Conservation (phyloP, 1,140 invertebrate genomes). For the Carposina sasakii region DNA sequence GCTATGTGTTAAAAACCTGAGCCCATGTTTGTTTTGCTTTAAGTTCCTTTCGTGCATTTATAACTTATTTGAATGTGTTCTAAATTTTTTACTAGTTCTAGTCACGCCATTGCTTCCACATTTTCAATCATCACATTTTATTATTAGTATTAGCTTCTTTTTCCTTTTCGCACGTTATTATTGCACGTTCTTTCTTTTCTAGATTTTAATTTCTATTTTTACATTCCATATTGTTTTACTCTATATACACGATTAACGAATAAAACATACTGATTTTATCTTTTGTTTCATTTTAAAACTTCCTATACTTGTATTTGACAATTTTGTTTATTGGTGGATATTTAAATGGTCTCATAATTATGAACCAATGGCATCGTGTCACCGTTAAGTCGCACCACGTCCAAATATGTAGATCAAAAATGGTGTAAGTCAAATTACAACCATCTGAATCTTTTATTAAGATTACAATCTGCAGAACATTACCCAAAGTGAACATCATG, state of each 20-base stretch:
- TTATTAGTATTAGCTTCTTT: slow-evolving; percentile 17
- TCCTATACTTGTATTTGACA: too few relatives aligned
- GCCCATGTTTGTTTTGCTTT: slow-evolving; percentile 18
- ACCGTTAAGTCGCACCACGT: too few relatives aligned
- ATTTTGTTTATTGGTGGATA: too few relatives aligned
- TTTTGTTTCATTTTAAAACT: slow-evolving; percentile 23
- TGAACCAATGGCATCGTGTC: too few relatives aligned
- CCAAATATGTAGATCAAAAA: too few relatives aligned
- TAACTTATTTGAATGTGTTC: slow-evolving; percentile 24
- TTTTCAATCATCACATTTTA: slow-evolving; percentile 42
- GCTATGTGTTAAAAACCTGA: too few relatives aligned
- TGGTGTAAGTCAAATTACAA: too few relatives aligned
- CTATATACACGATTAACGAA: too few relatives aligned
- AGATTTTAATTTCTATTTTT: slow-evolving; percentile 35
- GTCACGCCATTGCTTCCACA: slow-evolving; percentile 50
- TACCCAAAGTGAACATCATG: too few relatives aligned
- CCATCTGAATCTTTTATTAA: too few relatives aligned
- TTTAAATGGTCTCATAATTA: too few relatives aligned
- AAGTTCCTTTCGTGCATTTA: slow-evolving; percentile 53
- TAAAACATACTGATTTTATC: slow-evolving; percentile 38
- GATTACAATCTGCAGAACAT: too few relatives aligned
- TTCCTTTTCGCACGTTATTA: slow-evolving; percentile 31
- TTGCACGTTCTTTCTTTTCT: slow-evolving; percentile 32
- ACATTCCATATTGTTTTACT: slow-evolving; percentile 46
- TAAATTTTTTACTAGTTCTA: slow-evolving; percentile 45